A percentile compares a stretch with the other conserved stretches of the same genome.
Conservation (phyloP, 2,113 vertebrate species). For the Bos taurus region DNA sequence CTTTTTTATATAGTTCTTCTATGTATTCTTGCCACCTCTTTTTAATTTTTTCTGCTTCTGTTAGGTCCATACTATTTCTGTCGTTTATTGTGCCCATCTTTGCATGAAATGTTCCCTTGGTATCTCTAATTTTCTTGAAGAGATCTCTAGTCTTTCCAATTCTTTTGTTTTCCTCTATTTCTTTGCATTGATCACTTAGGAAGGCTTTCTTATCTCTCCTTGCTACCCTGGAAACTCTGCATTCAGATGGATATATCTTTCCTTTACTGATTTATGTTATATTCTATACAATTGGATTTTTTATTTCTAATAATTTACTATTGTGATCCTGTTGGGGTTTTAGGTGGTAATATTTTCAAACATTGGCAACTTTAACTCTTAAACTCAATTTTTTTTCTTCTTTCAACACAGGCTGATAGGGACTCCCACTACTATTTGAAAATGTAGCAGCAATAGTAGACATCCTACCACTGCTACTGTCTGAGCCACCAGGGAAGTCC, state of each 20-base stretch:
- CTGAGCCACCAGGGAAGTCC: too few species aligned
- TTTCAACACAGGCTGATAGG: background rate
- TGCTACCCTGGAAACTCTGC: background rate
- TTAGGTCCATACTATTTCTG: background rate
- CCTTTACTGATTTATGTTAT: background rate
- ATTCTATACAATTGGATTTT: background rate
- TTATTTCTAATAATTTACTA: background rate
- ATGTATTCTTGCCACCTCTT: background rate
- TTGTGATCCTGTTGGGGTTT: background rate
- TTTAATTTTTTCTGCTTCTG: background rate
- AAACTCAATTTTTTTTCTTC: background rate
- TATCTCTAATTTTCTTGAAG: background rate
- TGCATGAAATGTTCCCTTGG: background rate
- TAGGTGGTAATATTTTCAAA: background rate
- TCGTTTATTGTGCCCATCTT: background rate
- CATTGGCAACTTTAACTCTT: background rate
- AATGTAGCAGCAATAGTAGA: background rate
- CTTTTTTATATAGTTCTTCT: background rate
- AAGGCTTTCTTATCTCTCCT: background rate
- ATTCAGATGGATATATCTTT: background rate
- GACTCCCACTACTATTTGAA: background rate
- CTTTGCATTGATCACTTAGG: background rate
- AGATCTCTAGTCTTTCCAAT: background rate
- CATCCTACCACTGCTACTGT: background rate
- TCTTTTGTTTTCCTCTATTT: background rate